Percentiles rank a stretch among this genome's conserved stretches.
Conservation (phyloP, 2,888 invertebrate genomes). For the Leptura quadrifasciata region DNA sequence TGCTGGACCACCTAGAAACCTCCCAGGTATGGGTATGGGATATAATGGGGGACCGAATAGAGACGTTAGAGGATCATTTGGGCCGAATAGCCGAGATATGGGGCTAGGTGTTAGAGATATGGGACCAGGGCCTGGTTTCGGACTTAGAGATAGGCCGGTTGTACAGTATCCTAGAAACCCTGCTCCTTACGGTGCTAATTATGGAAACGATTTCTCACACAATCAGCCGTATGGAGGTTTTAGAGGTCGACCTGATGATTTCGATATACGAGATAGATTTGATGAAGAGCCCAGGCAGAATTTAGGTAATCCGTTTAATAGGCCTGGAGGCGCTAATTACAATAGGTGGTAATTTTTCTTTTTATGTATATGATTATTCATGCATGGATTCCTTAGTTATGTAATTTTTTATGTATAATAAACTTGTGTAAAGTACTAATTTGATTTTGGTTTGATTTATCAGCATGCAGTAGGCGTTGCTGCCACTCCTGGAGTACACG, state of each 20-base stretch:
- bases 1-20: not conserved
- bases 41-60: constrained; percentile 7
- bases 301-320: constrained; percentile 34
- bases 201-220: constrained; percentile 24
- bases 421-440: not conserved
- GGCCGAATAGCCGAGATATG: not conserved
- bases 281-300: constrained; percentile 38
- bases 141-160: constrained; percentile 8
- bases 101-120: not conserved
- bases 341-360: constrained; percentile 42
- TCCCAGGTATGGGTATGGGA: not conserved
- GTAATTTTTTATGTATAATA: not conserved
- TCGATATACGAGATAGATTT: constrained; percentile 40
- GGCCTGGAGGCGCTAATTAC: constrained; percentile 41
- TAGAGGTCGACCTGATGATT: constrained; percentile 11
- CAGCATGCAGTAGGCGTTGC: too few relatives aligned
- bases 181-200: constrained; percentile 10
- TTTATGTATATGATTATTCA: constrained; percentile 26
- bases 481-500: too few relatives aligned
- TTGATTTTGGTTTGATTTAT: too few relatives aligned
- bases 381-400: not conserved
- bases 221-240: constrained; percentile 5
- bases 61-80: not conserved
- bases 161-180: constrained; percentile 22
- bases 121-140: not conserved